A percentile compares a stretch with the other conserved stretches of the same genome.
Evolutionary conservation across 1,140 invertebrate genomes (phyloP).

Genomic region (Coboldia fuscipes): DNA sequence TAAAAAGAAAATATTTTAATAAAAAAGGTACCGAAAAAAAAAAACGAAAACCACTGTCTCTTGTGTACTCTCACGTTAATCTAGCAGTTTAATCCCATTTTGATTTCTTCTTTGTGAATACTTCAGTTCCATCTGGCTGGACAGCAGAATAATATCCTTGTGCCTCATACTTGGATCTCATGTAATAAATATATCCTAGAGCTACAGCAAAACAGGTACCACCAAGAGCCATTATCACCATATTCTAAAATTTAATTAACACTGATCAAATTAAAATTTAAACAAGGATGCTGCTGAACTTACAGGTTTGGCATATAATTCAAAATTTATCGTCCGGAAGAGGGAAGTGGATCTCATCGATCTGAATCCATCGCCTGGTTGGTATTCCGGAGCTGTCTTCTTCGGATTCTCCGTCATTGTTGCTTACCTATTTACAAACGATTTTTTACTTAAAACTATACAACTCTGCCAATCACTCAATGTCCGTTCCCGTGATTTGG

Average conservation of each 20-base stretch:
- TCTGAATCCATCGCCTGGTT: slow-evolving; percentile 54
- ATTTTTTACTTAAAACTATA: no score
- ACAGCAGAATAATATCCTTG: slow-evolving; percentile 59
- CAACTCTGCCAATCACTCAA: no score
- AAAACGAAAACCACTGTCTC: no score
- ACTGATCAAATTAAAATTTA: not conserved
- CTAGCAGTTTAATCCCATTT: slow-evolving; percentile 59
- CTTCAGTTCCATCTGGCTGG: slow-evolving; percentile 44
- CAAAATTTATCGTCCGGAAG: slow-evolving; percentile 60
- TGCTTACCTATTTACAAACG: no score
- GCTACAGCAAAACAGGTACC: slow-evolving; percentile 40
- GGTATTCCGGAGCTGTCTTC: slow-evolving; percentile 14
- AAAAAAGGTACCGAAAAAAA: no score
- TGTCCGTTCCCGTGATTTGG: no score
- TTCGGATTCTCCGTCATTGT: no score
- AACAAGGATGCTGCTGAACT: slow-evolving; percentile 15
- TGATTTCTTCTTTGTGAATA: slow-evolving; percentile 51
- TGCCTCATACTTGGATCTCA: slow-evolving; percentile 50
- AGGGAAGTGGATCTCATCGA: slow-evolving; percentile 43
- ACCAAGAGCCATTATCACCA: slow-evolving; percentile 53
- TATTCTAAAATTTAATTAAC: slow-evolving; percentile 39
- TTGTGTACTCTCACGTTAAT: no score
- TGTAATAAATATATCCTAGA: slow-evolving; percentile 59
- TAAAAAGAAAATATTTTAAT: no score
- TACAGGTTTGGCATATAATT: slow-evolving; percentile 64